A percentile compares a stretch with the other conserved stretches of the same genome.
Evolutionary conservation across 2,113 vertebrate genomes (phyloP).

Genomic region (Clinocottus analis): DNA sequence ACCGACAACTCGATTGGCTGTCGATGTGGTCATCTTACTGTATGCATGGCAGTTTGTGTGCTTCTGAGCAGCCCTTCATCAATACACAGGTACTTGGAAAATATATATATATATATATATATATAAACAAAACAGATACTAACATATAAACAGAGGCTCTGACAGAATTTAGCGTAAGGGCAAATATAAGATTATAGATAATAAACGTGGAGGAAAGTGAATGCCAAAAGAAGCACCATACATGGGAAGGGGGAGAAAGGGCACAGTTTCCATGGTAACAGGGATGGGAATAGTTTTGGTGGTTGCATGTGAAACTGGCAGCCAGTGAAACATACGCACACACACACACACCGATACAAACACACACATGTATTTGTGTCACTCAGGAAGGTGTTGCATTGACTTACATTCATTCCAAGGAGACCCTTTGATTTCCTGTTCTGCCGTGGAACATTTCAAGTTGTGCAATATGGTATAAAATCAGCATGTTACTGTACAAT

Average conservation of each 20-base stretch:
- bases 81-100: not conserved
- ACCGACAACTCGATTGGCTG: constrained; percentile 72
- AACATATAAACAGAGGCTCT: not conserved
- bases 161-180: accelerated
- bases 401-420: not conserved
- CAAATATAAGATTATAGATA: not conserved
- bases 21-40: constrained; percentile 79
- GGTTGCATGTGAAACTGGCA: constrained; percentile 32
- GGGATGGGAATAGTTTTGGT: constrained; percentile 47
- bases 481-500: not conserved
- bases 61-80: constrained; percentile 20
- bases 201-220: not conserved
- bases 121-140: too few species aligned
- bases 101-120: not conserved
- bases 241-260: constrained; percentile 4
- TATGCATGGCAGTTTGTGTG: constrained; percentile 20
- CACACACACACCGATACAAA: not conserved
- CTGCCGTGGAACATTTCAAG: not conserved
- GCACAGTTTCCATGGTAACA: constrained; percentile 78
- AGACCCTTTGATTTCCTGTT: not conserved
- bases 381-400: not conserved
- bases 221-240: not conserved
- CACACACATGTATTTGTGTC: constrained; percentile 5
- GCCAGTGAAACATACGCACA: constrained; percentile 29
- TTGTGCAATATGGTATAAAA: not conserved